phyloP scores from a whole-genome alignment of 2,888 invertebrate species.

The Lucinisca nassula region DNA sequence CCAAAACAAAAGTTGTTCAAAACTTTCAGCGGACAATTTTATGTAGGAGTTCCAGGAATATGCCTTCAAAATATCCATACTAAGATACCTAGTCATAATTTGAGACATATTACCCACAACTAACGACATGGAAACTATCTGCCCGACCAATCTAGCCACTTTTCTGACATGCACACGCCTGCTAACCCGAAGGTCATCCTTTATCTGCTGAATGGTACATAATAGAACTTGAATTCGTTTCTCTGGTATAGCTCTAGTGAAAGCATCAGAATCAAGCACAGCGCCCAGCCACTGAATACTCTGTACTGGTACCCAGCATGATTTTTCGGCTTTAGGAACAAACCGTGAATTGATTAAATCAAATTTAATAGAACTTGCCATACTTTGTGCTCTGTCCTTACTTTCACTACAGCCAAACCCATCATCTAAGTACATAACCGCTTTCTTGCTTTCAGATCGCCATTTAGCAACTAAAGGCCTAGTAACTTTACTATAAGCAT shows the following conservation, averaged over 20 bases:
- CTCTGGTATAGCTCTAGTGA: constrained; percentile 27
- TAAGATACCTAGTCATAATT: constrained; percentile 64
- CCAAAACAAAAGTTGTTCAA: constrained; percentile 22
- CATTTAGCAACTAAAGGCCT: constrained; percentile 41
- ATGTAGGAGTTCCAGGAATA: constrained; percentile 42
- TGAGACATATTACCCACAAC: constrained; percentile 63
- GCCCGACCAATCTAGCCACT: constrained; percentile 63
- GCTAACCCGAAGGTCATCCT: not conserved
- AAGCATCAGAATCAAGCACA: constrained; percentile 25
- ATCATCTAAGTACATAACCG: constrained; percentile 61
- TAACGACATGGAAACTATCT: constrained; percentile 63
- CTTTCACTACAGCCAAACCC: constrained; percentile 37
- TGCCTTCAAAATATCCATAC: constrained; percentile 38
- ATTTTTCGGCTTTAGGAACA: constrained; percentile 46
- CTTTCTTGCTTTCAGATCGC: constrained; percentile 46
- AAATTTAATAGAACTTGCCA: constrained; percentile 20
- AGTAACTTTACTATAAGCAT: constrained; percentile 52
- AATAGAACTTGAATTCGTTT: constrained; percentile 4
- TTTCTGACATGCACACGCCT: constrained; percentile 24
- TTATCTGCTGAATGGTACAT: not conserved
- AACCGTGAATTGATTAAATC: constrained; percentile 44
- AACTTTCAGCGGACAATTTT: constrained; percentile 18
- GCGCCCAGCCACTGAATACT: constrained; percentile 35
- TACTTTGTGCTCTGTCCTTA: not conserved
- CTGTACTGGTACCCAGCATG: constrained; percentile 33